phyloP scores from a whole-genome alignment of 1,140 invertebrate species.

The Drosophila lowei region DNA sequence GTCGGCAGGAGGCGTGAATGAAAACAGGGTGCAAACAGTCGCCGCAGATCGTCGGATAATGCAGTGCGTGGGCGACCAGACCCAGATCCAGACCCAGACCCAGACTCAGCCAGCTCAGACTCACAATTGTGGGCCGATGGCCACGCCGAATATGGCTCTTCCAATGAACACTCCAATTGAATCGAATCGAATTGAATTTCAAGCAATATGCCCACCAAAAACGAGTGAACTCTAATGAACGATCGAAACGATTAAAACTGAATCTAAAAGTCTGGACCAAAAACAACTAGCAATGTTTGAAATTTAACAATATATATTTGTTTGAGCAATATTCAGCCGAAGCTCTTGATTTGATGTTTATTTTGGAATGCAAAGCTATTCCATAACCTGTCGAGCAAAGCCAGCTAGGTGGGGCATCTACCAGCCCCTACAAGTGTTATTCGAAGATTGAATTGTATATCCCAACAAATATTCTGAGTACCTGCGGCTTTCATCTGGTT shows the following conservation, averaged over 20 bases:
- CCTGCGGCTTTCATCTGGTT: no score
- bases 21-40: conserved; percentile 31
- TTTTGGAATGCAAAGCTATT: conserved; percentile 5
- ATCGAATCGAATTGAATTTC: conserved; percentile 40
- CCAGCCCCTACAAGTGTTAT: no score
- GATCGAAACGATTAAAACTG: conserved; percentile 10
- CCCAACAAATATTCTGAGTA: no score
- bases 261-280: conserved; percentile 9
- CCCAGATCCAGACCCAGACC: conserved; percentile 35
- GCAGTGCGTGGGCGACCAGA: conserved; percentile 54
- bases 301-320: conserved; percentile 21
- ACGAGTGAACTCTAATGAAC: conserved; percentile 13
- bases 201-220: conserved; percentile 40
- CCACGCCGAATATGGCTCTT: conserved; percentile 60
- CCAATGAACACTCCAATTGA: conserved; percentile 69
- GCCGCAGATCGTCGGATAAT: conserved; percentile 14
- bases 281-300: conserved; percentile 3
- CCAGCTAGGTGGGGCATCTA: conserved; percentile 10
- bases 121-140: conserved; percentile 42
- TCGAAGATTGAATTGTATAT: no score
- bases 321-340: conserved; percentile 6
- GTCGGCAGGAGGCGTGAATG: conserved; percentile 63
- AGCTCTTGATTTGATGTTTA: conserved; percentile 6
- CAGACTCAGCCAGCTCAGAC: conserved; percentile 12
- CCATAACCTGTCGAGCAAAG: conserved; percentile 1